Evolutionary conservation across 1,140 invertebrate genomes (phyloP).

Genomic region (Linepithema humile): DNA sequence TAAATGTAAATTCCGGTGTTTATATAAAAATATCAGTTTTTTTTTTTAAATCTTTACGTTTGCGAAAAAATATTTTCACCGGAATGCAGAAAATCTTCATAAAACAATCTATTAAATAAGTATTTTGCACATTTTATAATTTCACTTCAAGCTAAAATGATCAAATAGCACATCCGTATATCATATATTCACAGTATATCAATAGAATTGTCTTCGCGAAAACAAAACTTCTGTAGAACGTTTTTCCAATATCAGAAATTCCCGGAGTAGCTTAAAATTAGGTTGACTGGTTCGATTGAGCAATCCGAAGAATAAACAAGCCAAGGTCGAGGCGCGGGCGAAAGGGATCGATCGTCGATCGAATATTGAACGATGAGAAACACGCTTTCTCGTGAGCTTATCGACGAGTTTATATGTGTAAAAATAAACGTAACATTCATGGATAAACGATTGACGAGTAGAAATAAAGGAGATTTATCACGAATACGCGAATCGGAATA

Average conservation of each 20-base stretch:
- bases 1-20: not conserved
- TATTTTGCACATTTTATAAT: not conserved
- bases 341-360: constrained; percentile 10
- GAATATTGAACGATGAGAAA: not conserved
- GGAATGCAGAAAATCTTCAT: not conserved
- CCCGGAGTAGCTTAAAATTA: constrained; percentile 37
- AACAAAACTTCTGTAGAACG: not conserved
- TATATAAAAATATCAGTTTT: not conserved
- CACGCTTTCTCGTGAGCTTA: not conserved
- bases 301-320: constrained; percentile 37
- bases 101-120: constrained; percentile 15
- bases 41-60: not conserved
- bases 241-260: constrained; percentile 4
- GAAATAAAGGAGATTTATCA: constrained; percentile 24
- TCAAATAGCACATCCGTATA: too few species aligned
- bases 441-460: not conserved
- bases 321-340: not conserved
- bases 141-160: not conserved
- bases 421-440: constrained; percentile 22
- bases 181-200: too few species aligned
- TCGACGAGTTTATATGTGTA: not conserved
- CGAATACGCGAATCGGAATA: not conserved
- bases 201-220: too few species aligned
- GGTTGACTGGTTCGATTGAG: not conserved
- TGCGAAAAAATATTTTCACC: not conserved